Percentiles rank a stretch among this genome's conserved stretches.
These are phyloP conservation scores for Eurytoma californica DNA, from an alignment of 2,888 invertebrate genomes.

Conservation along the genomic window DNA sequence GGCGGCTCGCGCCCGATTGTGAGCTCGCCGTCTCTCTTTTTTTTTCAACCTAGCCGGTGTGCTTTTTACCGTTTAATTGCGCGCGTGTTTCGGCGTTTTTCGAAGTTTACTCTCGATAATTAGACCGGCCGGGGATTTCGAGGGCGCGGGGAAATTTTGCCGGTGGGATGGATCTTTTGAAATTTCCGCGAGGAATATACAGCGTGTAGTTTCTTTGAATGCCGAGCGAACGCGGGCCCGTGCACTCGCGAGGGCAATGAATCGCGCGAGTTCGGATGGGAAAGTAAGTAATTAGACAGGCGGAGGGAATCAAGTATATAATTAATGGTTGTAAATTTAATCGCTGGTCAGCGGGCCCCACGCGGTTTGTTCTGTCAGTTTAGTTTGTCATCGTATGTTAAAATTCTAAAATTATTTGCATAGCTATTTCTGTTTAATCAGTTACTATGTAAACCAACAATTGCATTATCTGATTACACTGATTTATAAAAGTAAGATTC, in stretches of 20 bases:
- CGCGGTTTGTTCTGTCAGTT: no score
- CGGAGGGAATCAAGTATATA: neutral
- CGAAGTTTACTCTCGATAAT: constrained; percentile 38
- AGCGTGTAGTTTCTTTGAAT: neutral
- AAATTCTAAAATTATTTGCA: no score
- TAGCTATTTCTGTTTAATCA: no score
- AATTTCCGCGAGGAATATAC: no score
- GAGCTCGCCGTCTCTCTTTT: constrained; percentile 31
- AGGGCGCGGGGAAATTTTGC: no score
- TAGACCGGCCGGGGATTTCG: constrained; percentile 13
- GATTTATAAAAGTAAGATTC: no score
- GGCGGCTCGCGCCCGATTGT: neutral
- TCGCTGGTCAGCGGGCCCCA: no score
- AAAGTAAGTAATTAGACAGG: constrained; percentile 4
- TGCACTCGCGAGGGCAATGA: neutral
- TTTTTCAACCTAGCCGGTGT: constrained; percentile 17
- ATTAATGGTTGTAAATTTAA: no score
- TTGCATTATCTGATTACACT: no score
- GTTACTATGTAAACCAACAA: no score
- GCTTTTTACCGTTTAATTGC: constrained; percentile 45
- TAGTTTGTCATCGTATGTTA: no score
- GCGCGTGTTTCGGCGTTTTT: constrained; percentile 17
- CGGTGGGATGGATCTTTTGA: no score
- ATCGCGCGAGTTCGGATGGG: neutral
- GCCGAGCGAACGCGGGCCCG: neutral